Conservation (phyloP, 2,888 invertebrate genomes). For the Chelonus formosanus region DNA sequence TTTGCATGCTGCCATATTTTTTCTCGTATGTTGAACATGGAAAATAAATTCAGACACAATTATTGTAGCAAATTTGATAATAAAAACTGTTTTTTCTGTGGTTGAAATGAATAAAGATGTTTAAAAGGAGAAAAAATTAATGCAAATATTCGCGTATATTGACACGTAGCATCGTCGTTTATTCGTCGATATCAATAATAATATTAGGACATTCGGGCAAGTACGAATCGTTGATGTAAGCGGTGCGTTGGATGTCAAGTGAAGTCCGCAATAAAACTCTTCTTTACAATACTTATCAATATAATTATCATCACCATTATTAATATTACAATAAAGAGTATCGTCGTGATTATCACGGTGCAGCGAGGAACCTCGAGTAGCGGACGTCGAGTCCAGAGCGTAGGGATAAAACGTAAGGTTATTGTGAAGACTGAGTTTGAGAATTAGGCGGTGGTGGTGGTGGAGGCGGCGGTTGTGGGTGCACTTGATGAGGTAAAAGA, state of each 20-base stretch:
- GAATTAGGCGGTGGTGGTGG: conserved; percentile 62
- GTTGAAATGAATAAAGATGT: neutral
- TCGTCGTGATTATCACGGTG: conserved; percentile 20
- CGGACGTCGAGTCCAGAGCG: conserved; percentile 20
- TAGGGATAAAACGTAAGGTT: conserved; percentile 47
- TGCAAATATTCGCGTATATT: conserved; percentile 34
- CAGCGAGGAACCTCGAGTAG: conserved; percentile 18
- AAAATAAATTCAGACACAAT: too few relatives aligned
- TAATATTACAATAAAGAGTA: conserved; percentile 5
- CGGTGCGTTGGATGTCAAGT: conserved; percentile 14
- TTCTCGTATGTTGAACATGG: too few relatives aligned
- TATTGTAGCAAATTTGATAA: neutral
- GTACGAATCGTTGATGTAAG: conserved; percentile 34
- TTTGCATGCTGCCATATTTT: too few relatives aligned
- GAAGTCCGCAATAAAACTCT: conserved; percentile 11
- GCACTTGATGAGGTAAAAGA: conserved; percentile 61
- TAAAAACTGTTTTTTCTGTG: neutral
- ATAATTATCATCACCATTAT: conserved; percentile 18
- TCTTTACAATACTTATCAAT: conserved; percentile 18
- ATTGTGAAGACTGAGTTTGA: conserved; percentile 60
- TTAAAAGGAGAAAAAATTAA: conserved; percentile 15
- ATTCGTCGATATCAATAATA: conserved; percentile 43
- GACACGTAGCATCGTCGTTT: conserved; percentile 41
- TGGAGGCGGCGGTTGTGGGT: conserved; percentile 61
- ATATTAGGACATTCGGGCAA: conserved; percentile 40